phyloP scores from a whole-genome alignment of 1,140 invertebrate species.

The Ectropis grisescens region DNA sequence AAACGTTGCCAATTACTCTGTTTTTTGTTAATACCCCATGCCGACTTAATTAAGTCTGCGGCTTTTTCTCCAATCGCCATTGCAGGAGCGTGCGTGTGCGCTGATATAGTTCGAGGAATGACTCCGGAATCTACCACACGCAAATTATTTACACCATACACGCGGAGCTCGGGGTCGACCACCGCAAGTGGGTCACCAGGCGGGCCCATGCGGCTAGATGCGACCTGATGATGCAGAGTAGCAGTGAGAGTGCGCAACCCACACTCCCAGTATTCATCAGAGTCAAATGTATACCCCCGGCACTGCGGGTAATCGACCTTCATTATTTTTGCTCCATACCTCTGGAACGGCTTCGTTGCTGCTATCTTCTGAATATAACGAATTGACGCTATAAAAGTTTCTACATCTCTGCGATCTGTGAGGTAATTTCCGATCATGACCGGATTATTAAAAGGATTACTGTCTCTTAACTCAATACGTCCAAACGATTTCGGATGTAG shows the following conservation, averaged over 20 bases:
- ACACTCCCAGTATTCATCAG: constrained; percentile 74
- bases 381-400: constrained; percentile 64
- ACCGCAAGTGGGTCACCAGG: constrained; percentile 66
- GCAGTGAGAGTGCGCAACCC: constrained; percentile 62
- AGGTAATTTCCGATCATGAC: constrained; percentile 77
- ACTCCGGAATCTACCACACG: constrained; percentile 73
- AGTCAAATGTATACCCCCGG: constrained; percentile 40
- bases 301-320: constrained; percentile 62
- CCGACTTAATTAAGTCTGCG: constrained; percentile 58
- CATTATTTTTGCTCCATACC: constrained; percentile 59
- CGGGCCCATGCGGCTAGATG: constrained; percentile 78
- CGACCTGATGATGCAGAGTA: constrained; percentile 72
- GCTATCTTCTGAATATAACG: constrained; percentile 53
- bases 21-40: no score
- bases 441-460: constrained; percentile 75
- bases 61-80: constrained; percentile 71
- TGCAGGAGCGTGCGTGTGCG: constrained; percentile 68
- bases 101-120: constrained; percentile 67
- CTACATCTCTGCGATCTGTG: constrained; percentile 63
- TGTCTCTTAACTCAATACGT: constrained; percentile 68
- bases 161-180: constrained; percentile 68
- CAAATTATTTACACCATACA: constrained; percentile 64
- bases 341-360: constrained; percentile 61
- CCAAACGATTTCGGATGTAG: constrained; percentile 76
- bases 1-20: no score